Evolutionary conservation across 1,140 invertebrate species (phyloP).

Genomic region (Ylistrum balloti): DNA sequence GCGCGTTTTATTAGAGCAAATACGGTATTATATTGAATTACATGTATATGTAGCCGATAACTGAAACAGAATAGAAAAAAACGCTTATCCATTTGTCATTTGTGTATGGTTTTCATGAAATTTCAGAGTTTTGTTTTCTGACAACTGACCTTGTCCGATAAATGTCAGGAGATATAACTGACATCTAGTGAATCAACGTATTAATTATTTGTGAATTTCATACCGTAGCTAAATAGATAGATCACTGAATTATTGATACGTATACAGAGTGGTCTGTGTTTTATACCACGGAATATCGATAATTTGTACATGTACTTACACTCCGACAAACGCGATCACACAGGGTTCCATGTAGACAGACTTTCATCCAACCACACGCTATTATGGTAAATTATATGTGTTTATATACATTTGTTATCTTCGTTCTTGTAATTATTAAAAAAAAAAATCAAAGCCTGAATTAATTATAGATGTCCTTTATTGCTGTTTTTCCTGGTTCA

Average conservation of each 20-base stretch:
- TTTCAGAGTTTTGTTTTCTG: neutral
- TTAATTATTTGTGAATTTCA: constrained; percentile 27
- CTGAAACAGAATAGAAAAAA: no score
- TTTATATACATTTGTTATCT: neutral
- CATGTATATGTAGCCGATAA: no score
- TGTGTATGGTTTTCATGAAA: no score
- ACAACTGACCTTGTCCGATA: neutral
- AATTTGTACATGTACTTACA: neutral
- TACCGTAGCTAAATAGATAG: neutral
- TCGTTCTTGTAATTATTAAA: neutral
- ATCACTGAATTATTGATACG: neutral
- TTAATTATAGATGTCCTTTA: neutral
- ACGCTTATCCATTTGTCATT: no score
- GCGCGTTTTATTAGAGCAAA: no score
- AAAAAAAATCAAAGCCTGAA: no score
- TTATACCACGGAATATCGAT: neutral
- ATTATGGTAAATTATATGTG: neutral
- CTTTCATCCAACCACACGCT: neutral
- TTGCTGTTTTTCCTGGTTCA: neutral
- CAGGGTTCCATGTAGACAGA: neutral
- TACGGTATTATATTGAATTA: no score
- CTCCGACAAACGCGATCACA: neutral
- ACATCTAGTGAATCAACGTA: neutral
- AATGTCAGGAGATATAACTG: neutral
- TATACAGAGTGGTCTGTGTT: neutral